Base-by-base conservation (phyloP, 2,113 vertebrate genomes). In the Hemiscyllium ocellatum region DNA sequence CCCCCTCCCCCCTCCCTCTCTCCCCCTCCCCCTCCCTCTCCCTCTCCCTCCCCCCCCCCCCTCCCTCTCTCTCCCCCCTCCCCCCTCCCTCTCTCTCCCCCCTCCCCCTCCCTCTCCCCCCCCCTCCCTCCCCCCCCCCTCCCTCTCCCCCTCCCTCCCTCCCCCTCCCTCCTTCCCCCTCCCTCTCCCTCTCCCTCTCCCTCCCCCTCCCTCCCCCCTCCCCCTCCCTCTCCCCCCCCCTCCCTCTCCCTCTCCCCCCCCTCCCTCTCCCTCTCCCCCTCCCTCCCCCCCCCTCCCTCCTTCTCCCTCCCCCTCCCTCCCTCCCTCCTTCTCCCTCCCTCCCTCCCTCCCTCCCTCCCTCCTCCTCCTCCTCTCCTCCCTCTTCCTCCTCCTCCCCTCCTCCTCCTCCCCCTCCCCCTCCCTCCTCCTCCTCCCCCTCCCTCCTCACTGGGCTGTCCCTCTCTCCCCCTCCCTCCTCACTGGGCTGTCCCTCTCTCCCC, bases 401-500 rank as follows among this genome's bases (percentile, higher is more conserved):
- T 50, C 95, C 95, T 96, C 95, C 70, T n/a, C n/a, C n/a, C 96
- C 96, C 96, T 96, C 80, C 33, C 56, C 95, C 95, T 96, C 95
- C 70, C 66, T 42, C 66, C 96, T n/a, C n/a, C n/a, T n/a, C n/a
- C n/a, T n/a, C n/a, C n/a, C n/a, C n/a, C n/a, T n/a, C n/a, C n/a
- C n/a, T n/a, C n/a, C n/a, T n/a, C n/a, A n/a, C n/a, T n/a, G n/a
- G n/a, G n/a, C n/a, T n/a, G 97, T 96, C 96, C 95, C 19, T 61
- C 96, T 96, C 96, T 96, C 80, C 33, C 56, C 95, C 95, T 96
- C 95, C 70, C 66, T 42, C 66, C 96, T n/a, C n/a, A n/a, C n/a
- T n/a, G n/a, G n/a, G n/a, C n/a, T n/a, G 97, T 96, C 96, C 95
- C 19, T 61, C 96, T 96, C 96, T 96, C 80, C 33, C 56, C 95